These are phyloP conservation scores for Penaeus chinensis DNA, from an alignment of 1,140 invertebrate genomes.

Conservation along the genomic window DNA sequence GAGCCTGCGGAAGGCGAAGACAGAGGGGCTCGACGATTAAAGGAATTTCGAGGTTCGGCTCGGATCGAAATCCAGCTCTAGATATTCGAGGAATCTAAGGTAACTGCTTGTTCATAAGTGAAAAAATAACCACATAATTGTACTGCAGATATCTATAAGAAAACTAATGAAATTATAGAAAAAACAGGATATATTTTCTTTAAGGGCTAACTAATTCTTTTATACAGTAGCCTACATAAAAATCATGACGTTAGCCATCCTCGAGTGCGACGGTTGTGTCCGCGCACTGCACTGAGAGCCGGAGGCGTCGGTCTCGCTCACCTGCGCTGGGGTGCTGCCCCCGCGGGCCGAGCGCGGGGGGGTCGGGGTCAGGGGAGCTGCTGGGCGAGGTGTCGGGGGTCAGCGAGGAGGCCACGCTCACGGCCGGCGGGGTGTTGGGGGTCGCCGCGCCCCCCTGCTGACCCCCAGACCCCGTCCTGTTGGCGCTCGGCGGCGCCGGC, in stretches of 20 bases:
- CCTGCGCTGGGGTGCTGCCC: not conserved
- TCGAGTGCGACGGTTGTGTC: too few relatives aligned
- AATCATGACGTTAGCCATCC: too few relatives aligned
- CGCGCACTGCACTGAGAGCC: not conserved
- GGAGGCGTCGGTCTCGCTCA: not conserved
- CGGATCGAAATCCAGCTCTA: not conserved
- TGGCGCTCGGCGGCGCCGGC: not conserved
- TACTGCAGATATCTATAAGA: not conserved
- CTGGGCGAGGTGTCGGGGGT: slow-evolving; percentile 52
- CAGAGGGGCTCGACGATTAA: not conserved
- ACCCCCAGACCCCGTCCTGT: not conserved
- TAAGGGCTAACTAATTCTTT: not conserved
- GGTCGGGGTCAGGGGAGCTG: slow-evolving; percentile 48
- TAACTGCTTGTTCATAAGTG: not conserved
- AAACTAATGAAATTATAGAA: not conserved
- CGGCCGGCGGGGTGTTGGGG: slow-evolving; percentile 34
- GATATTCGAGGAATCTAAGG: not conserved
- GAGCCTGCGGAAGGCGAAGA: not conserved
- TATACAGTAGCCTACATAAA: too few relatives aligned
- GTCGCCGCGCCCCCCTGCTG: slow-evolving; percentile 17
- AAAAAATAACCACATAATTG: not conserved
- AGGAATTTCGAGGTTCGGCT: not conserved
- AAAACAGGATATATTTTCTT: not conserved
- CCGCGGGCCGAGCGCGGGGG: slow-evolving; percentile 19
- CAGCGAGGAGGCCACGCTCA: slow-evolving; percentile 52